A percentile compares a stretch with the other conserved stretches of the same genome.
phyloP scores from a whole-genome alignment of 2,888 invertebrate species.

The Hydriomena furcata region DNA sequence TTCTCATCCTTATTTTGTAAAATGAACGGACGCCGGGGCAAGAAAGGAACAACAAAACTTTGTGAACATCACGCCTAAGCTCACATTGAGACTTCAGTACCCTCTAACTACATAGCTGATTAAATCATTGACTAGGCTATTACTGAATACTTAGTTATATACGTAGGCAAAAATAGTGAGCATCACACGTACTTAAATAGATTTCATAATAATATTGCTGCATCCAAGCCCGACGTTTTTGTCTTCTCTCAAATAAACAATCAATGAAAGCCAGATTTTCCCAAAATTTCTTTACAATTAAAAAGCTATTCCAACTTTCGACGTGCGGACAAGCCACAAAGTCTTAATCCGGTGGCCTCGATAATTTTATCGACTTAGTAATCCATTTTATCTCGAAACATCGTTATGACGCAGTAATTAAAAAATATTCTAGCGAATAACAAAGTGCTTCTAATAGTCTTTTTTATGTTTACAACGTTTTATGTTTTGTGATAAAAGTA shows the following conservation, averaged over 20 bases:
- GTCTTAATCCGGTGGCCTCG: constrained; percentile 32
- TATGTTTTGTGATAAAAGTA: not conserved
- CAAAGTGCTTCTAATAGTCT: constrained; percentile 27
- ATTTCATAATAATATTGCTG: not conserved
- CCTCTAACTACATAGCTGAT: constrained; percentile 5
- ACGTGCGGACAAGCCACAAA: constrained; percentile 26
- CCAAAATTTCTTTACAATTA: constrained; percentile 15
- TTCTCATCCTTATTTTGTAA: constrained; percentile 95
- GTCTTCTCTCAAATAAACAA: constrained; percentile 10
- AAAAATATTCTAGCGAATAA: constrained; percentile 41
- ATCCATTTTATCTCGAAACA: constrained; percentile 30
- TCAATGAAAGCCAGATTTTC: constrained; percentile 5
- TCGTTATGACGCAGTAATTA: constrained; percentile 33
- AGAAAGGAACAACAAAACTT: constrained; percentile 80
- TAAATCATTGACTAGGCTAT: not conserved
- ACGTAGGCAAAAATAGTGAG: not conserved
- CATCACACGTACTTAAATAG: not conserved
- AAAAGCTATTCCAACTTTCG: constrained; percentile 19
- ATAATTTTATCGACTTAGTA: constrained; percentile 32
- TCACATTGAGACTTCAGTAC: constrained; percentile 22
- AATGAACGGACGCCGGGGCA: constrained; percentile 85
- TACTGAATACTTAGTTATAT: no score
- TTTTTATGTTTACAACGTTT: constrained; percentile 20
- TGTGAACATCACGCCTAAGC: constrained; percentile 60
- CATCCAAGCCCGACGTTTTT: constrained; percentile 6